A percentile compares a stretch with the other conserved stretches of the same genome.
Conservation (phyloP, 1,140 invertebrate species). For the Thaumatotibia leucotreta region DNA sequence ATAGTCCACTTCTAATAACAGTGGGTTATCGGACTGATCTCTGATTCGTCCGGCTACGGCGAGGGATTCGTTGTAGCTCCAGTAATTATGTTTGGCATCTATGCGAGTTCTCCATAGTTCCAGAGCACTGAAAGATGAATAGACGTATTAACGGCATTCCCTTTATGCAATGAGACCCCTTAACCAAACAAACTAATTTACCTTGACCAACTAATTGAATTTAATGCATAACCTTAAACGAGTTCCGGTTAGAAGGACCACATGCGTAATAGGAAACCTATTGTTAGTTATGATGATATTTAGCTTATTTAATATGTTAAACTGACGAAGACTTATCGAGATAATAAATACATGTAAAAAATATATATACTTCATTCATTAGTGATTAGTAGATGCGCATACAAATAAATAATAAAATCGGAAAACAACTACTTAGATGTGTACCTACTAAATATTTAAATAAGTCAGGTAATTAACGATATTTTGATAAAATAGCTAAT, state of each 20-base stretch:
- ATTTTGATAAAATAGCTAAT: too few relatives aligned
- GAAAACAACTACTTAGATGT: too few relatives aligned
- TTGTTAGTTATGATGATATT: too few relatives aligned
- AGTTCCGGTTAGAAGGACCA: neutral
- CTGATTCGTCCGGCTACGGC: slow-evolving; percentile 94
- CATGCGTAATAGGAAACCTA: too few relatives aligned
- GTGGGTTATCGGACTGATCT: slow-evolving; percentile 89
- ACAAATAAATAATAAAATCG: too few relatives aligned
- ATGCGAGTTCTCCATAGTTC: slow-evolving; percentile 91
- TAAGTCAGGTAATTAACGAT: too few relatives aligned
- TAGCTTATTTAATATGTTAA: too few relatives aligned
- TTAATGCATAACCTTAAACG: neutral
- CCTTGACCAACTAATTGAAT: neutral
- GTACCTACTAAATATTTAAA: too few relatives aligned
- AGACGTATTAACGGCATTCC: neutral
- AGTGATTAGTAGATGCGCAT: too few relatives aligned
- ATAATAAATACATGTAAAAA: too few relatives aligned
- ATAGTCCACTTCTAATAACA: slow-evolving; percentile 91
- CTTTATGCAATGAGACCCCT: neutral
- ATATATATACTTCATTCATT: too few relatives aligned
- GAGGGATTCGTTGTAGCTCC: slow-evolving; percentile 94
- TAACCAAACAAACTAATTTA: neutral
- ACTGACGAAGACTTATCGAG: too few relatives aligned
- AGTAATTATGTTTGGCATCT: slow-evolving; percentile 96
- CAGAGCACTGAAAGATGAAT: slow-evolving; percentile 77